phyloP scores from a whole-genome alignment of 2,888 invertebrate species.

The Cryptophagus acutangulus region DNA sequence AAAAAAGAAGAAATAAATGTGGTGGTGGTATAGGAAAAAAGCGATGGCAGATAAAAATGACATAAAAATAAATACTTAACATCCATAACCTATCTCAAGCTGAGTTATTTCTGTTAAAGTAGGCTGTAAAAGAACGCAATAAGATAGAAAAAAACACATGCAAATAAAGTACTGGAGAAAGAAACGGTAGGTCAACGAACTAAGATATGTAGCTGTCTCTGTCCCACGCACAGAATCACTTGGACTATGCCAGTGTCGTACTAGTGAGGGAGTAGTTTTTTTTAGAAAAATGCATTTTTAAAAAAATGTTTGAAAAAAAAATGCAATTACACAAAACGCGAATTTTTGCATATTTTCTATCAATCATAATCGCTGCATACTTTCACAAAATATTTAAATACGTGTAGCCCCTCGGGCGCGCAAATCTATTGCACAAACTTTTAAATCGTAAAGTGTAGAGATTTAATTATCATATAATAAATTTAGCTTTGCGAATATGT shows the following conservation, averaged over 20 bases:
- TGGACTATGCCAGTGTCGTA: slow-evolving; percentile 21
- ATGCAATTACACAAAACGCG: too few relatives aligned
- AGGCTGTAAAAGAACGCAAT: slow-evolving; percentile 48
- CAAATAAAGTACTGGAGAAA: slow-evolving; percentile 51
- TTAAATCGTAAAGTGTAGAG: too few relatives aligned
- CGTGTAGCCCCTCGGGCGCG: too few relatives aligned
- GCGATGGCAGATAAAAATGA: slow-evolving; percentile 25
- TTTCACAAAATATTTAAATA: too few relatives aligned
- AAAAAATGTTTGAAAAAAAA: background rate
- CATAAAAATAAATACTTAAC: slow-evolving; percentile 40
- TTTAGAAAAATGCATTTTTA: background rate
- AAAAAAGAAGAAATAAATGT: background rate
- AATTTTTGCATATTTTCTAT: too few relatives aligned
- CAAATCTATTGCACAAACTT: too few relatives aligned
- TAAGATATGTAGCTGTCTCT: slow-evolving; percentile 44
- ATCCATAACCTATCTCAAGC: slow-evolving; percentile 48
- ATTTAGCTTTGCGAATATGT: too few relatives aligned
- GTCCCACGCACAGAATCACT: slow-evolving; percentile 44
- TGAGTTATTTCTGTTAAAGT: slow-evolving; percentile 50
- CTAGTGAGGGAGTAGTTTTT: slow-evolving; percentile 13
- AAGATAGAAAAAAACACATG: slow-evolving; percentile 48
- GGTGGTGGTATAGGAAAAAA: background rate
- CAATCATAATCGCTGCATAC: too few relatives aligned
- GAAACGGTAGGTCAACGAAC: slow-evolving; percentile 50
- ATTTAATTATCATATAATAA: too few relatives aligned